Conservation (phyloP, 2,113 vertebrate species). For the Deroptyus accipitrinus region DNA sequence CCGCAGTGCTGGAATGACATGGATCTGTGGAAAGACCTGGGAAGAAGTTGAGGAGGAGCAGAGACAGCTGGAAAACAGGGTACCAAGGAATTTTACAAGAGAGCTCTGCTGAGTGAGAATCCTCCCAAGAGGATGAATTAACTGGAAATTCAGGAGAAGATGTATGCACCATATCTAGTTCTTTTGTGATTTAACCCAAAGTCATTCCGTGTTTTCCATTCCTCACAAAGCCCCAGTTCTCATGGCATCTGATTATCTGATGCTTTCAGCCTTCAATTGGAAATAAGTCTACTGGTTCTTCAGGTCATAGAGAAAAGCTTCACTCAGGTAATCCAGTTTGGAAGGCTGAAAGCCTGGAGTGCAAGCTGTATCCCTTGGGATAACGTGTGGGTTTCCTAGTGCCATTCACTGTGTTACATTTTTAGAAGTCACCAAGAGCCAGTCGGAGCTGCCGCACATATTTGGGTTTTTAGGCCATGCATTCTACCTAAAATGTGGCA, state of each 20-base stretch:
- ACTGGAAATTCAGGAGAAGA: neutral
- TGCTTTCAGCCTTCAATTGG: neutral
- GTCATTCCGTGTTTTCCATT: neutral
- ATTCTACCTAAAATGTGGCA: neutral
- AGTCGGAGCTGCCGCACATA: neutral
- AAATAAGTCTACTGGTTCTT: neutral
- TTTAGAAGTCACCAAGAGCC: neutral
- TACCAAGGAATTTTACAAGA: neutral
- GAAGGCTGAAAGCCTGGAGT: neutral
- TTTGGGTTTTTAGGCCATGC: constrained; percentile 54
- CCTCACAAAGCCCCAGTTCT: neutral
- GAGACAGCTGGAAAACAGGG: neutral
- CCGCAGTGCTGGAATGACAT: neutral
- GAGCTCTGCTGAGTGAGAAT: neutral
- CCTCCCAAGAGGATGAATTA: neutral
- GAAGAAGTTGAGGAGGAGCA: neutral
- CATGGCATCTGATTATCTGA: neutral
- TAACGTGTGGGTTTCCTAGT: neutral
- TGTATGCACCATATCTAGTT: neutral
- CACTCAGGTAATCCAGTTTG: neutral
- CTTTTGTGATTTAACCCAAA: neutral
- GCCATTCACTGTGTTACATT: neutral
- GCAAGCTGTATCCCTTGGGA: neutral
- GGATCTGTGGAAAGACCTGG: neutral
- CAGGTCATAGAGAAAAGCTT: neutral